A percentile compares a stretch with the other conserved stretches of the same genome.
These are phyloP conservation scores for Halichondria panicea DNA, from an alignment of 37 sponge, comb jelly and placozoan species.

Conservation along the genomic window DNA sequence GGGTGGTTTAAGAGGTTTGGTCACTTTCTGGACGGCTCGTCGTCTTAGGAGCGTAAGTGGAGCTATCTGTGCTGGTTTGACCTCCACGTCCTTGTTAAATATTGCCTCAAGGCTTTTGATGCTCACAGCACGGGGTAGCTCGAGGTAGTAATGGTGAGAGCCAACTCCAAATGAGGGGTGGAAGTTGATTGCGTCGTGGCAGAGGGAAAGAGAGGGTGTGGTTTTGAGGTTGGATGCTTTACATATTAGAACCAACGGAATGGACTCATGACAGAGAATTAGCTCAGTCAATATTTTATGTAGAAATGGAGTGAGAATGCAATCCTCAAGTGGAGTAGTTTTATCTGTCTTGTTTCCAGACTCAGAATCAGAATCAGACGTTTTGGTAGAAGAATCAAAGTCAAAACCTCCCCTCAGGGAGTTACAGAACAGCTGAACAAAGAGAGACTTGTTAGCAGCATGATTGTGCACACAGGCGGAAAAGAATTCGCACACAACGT, in stretches of 20 bases:
- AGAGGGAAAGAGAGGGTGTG: slow-evolving; percentile 40
- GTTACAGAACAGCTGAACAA: slow-evolving; percentile 45
- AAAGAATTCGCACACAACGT: slow-evolving; percentile 62
- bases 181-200: slow-evolving; percentile 41
- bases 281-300: slow-evolving; percentile 52
- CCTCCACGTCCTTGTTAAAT: neutral
- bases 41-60: too few relatives aligned
- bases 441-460: slow-evolving; percentile 31
- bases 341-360: neutral
- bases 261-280: slow-evolving; percentile 46
- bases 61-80: too few relatives aligned
- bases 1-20: too few relatives aligned
- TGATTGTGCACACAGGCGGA: slow-evolving; percentile 16
- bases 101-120: neutral
- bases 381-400: neutral
- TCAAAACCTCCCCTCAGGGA: slow-evolving; percentile 13
- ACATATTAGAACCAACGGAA: slow-evolving; percentile 41
- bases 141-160: slow-evolving; percentile 5
- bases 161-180: slow-evolving; percentile 62
- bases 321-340: slow-evolving; percentile 4
- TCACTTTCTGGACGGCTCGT: too few relatives aligned
- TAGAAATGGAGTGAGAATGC: slow-evolving; percentile 53
- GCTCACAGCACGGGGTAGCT: neutral
- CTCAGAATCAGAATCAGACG: neutral
- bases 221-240: neutral